Base-by-base conservation (phyloP, 2,797 vertebrate genomes). In the Characodon lateralis region DNA sequence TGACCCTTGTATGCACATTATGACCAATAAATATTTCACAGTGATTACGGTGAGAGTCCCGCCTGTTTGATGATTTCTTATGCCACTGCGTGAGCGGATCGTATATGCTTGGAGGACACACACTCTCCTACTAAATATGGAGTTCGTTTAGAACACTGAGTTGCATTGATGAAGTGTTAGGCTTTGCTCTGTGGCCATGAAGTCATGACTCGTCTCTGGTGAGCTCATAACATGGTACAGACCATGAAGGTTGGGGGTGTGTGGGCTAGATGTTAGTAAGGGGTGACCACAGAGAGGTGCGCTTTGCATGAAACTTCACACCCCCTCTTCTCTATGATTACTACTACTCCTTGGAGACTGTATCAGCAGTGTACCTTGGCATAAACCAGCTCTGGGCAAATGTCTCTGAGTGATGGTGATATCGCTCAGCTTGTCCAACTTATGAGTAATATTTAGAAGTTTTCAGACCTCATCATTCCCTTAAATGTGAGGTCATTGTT, bases 11-110 rank as follows among this genome's bases (percentile, higher is more conserved):
- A 93, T 89, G 71, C 78, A 73, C 74, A 84, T 84, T 88, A 89
- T 84, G 86, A 80, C 73, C 87, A 95, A 93, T 95, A 95, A 94
- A 70, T 39, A 85, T 69, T 81, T 78, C 84, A 82, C 87, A 76
- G 90, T 88, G 89, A 84, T 85, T 77, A 74, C 70, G 14, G 9
- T 72, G 14, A 3, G 51, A 78, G 66, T 81, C 69, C 58, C 72
- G 68, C 14, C 31, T 65, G 58, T 31, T 61, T 61, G 63, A 39
- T 65, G 61, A 12, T 22, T 31, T 18, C 63, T 16, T 10, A 10
- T 10, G 18, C 28, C 13, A 12, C 13, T 65, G 31, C 6, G 14
- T 35, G 28, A 20, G 18, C 35, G 53, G 28, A 53, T 72, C 31
- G 6, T 55, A 41, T 22, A 9, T 10, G 35, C 10, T 24, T n/a